Conservation (phyloP, 2,797 vertebrate genomes). For the Sandelia bainsii region DNA sequence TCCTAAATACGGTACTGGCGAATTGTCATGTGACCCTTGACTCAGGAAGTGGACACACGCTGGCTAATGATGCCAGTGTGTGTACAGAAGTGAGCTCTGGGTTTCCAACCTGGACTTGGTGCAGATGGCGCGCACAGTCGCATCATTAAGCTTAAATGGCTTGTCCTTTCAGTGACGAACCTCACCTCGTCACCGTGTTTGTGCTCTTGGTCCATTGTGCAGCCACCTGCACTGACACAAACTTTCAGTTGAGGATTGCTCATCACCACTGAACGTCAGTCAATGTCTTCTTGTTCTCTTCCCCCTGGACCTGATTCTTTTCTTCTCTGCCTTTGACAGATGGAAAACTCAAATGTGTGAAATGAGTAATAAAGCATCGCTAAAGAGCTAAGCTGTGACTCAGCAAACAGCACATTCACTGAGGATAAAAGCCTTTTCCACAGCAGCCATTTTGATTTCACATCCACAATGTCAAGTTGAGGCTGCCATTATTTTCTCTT, state of each 20-base stretch:
- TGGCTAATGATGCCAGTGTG: slow-evolving; percentile 75
- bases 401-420: slow-evolving; percentile 73
- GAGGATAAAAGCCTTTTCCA: slow-evolving; percentile 71
- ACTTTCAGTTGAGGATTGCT: slow-evolving; percentile 13
- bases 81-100: slow-evolving; percentile 60
- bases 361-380: slow-evolving; percentile 76
- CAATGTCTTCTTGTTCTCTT: slow-evolving; percentile 17
- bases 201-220: slow-evolving; percentile 12
- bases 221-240: slow-evolving; percentile 23
- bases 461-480: slow-evolving; percentile 58
- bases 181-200: slow-evolving; percentile 1
- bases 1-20: slow-evolving; percentile 78
- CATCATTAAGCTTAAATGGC: slow-evolving; percentile 72
- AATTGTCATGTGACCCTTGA: slow-evolving; percentile 80
- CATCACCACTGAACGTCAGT: slow-evolving; percentile 46
- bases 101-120: slow-evolving; percentile 57
- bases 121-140: slow-evolving; percentile 21
- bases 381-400: slow-evolving; percentile 80
- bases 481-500: slow-evolving; percentile 42
- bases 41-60: slow-evolving; percentile 78
- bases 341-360: slow-evolving; percentile 70
- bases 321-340: slow-evolving; percentile 52
- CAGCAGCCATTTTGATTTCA: slow-evolving; percentile 82
- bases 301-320: slow-evolving; percentile 30
- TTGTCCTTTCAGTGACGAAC: slow-evolving; percentile 28